Base-by-base conservation (phyloP, 2,797 vertebrate species). In the Spinibarbus caldwelli region DNA sequence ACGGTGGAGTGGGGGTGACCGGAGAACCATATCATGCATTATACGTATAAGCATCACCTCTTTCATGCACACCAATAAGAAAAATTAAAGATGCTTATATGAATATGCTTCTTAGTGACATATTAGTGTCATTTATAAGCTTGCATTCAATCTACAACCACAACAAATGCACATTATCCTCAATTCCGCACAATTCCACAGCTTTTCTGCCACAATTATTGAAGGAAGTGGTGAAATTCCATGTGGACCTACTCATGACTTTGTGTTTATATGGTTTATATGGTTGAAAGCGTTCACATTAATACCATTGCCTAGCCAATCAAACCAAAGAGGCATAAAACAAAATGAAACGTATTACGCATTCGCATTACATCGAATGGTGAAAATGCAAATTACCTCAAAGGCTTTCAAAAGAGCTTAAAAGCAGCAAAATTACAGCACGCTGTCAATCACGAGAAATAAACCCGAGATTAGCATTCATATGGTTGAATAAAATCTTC, bases 391-490 rank as follows among this genome's bases (percentile, higher is more conserved):
- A 85, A 85, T 85, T 6, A 23, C 54, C 43, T 66, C 77, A 85
- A 31, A 85, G 41, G 83, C 52, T 85, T 85, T 85, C 67, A 68
- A 73, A 85, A 79, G 76, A 34, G 9, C 80, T 57, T 85, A 82
- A 85, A 78, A 78, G 82, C 82, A 66, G 81, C 72, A 34, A 72
- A 86, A 81, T 85, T 84, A 85, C 52, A 43, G 43, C 47, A 78
- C 7, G 21, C 85, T 76, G 68, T 78, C 87, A 82, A 72, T 78
- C 75, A 75, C 15, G 5, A 45, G 79, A 83, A 85, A 83, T 19
- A 77, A 77, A 70, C 49, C 84, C 0, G 36, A 87, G 84, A 90
- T 86, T 81, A 89, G 77, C 79, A 85, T 89, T 87, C 85, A 87
- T 88, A 77, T 49, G 19, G 80, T 17, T 72, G 75, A 89, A 85